Evolutionary conservation across 2,888 invertebrate species (phyloP).

Genomic region (Nymphalis c-album): DNA sequence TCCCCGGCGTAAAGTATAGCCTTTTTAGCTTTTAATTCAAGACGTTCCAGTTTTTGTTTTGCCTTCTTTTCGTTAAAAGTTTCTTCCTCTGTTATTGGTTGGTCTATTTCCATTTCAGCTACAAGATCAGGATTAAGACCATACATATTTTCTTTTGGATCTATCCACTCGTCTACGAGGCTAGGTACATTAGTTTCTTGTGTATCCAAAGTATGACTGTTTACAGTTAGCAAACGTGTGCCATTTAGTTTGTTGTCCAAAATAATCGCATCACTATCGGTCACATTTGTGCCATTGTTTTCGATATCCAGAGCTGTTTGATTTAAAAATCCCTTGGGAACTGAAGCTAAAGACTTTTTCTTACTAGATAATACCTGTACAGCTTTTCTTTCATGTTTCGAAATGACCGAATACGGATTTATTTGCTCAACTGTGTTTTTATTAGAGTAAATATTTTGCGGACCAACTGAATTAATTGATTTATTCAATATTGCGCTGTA

Average conservation of each 20-base stretch:
- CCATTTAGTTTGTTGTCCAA: constrained; percentile 61
- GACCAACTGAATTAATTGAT: constrained; percentile 37
- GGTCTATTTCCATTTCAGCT: constrained; percentile 71
- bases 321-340: constrained; percentile 67
- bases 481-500: constrained; percentile 64
- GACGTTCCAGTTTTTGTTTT: constrained; percentile 64
- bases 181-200: constrained; percentile 59
- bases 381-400: constrained; percentile 52
- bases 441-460: constrained; percentile 29
- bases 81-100: constrained; percentile 64
- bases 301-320: constrained; percentile 68
- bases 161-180: constrained; percentile 66
- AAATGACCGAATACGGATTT: constrained; percentile 62
- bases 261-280: constrained; percentile 59
- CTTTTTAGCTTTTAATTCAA: constrained; percentile 74
- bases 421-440: constrained; percentile 36
- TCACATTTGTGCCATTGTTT: constrained; percentile 50
- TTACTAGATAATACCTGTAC: constrained; percentile 54
- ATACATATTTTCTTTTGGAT: constrained; percentile 58
- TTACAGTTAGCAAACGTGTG: constrained; percentile 53
- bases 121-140: constrained; percentile 61
- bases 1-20: constrained; percentile 77
- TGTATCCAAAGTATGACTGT: constrained; percentile 53
- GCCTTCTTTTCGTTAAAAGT: constrained; percentile 59
- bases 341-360: constrained; percentile 30